These are phyloP conservation scores for Teleogryllus occipitalis DNA, from an alignment of 1,140 invertebrate species.

Conservation along the genomic window DNA sequence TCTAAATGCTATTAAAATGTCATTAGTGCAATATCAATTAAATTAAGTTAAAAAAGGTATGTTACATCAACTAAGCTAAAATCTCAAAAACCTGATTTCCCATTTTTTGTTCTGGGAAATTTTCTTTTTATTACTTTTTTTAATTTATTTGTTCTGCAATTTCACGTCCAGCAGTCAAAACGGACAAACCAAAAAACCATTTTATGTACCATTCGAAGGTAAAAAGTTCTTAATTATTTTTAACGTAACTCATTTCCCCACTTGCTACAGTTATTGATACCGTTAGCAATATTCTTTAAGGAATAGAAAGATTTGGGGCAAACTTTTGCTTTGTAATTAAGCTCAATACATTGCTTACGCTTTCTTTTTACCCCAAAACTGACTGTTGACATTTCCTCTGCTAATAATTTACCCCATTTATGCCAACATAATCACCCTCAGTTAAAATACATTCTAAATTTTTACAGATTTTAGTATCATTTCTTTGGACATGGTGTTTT, in stretches of 20 bases:
- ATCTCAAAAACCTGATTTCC: neutral
- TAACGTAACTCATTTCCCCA: neutral
- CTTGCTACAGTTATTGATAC: neutral
- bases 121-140: neutral
- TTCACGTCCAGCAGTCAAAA: neutral
- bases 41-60: no score
- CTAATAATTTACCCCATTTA: slow-evolving; percentile 9
- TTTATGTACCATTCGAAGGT: neutral
- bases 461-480: neutral
- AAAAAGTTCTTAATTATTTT: neutral
- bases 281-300: neutral
- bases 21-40: no score
- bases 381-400: neutral
- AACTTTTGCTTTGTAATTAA: neutral
- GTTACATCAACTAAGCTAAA: neutral
- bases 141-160: neutral
- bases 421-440: neutral
- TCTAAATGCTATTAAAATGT: neutral
- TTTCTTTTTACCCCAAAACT: neutral
- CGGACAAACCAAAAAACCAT: neutral
- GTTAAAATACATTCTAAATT: no score
- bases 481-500: slow-evolving; percentile 12
- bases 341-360: neutral
- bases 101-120: neutral
- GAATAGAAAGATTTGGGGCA: neutral